Percentiles rank a stretch among this genome's conserved stretches.
Conservation (phyloP, 2,888 invertebrate genomes). For the Luffia ferchaultella region DNA sequence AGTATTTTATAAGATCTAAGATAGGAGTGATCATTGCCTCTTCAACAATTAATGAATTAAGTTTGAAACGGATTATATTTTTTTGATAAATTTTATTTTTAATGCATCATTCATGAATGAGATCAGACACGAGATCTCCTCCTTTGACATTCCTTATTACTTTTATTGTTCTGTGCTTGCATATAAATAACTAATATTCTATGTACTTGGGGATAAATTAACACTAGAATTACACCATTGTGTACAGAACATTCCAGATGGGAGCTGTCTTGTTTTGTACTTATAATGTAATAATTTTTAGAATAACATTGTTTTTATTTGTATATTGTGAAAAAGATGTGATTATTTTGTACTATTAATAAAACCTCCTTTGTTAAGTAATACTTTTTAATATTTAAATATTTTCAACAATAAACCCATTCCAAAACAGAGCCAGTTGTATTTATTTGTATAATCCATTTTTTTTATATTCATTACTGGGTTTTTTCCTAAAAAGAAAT, state of each 20-base stretch:
- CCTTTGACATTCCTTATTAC: too few relatives aligned
- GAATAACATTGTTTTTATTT: constrained; percentile 34
- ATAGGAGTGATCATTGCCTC: too few relatives aligned
- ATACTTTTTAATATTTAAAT: constrained; percentile 26
- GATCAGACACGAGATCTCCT: too few relatives aligned
- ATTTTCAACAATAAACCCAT: constrained; percentile 13
- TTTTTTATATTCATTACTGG: background rate
- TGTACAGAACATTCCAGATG: constrained; percentile 46
- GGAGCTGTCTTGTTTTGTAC: constrained; percentile 58
- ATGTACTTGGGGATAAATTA: too few relatives aligned
- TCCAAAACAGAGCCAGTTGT: constrained; percentile 9
- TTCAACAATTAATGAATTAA: too few relatives aligned
- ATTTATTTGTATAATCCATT: background rate
- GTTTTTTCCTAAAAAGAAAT: background rate
- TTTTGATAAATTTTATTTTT: too few relatives aligned
- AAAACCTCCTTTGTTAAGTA: background rate
- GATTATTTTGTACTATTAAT: constrained; percentile 35
- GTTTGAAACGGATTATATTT: too few relatives aligned
- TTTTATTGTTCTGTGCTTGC: too few relatives aligned
- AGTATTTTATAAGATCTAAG: too few relatives aligned
- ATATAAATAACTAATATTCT: too few relatives aligned
- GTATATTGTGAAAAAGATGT: constrained; percentile 51
- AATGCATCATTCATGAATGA: too few relatives aligned
- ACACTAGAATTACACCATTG: too few relatives aligned
- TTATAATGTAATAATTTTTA: constrained; percentile 35